Percentiles rank a stretch among this genome's conserved stretches.
Conservation (phyloP, 2,888 invertebrate species). For the Callyntrura sp. region DNA sequence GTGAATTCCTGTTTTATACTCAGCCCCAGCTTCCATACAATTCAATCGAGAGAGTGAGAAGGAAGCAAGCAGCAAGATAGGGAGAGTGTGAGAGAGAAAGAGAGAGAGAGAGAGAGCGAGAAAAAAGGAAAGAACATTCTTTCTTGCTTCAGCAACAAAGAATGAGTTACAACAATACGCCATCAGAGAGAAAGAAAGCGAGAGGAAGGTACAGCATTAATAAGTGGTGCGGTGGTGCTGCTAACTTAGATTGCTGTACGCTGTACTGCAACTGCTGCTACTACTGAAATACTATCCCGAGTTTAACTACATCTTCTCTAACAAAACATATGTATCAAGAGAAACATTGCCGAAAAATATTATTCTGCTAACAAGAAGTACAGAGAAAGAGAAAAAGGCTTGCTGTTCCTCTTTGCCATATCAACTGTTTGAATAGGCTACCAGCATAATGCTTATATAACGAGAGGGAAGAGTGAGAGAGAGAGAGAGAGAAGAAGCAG, state of each 20-base stretch:
- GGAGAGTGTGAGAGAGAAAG: constrained; percentile 6
- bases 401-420: constrained; percentile 52
- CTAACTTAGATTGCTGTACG: not conserved
- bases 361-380: no score
- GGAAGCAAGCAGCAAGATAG: not conserved
- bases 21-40: constrained; percentile 2
- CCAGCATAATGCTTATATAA: constrained; percentile 22
- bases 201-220: constrained; percentile 20
- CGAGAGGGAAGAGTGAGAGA: not conserved
- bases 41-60: not conserved
- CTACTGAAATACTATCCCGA: not conserved
- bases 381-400: constrained; percentile 39
- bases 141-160: not conserved
- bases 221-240: constrained; percentile 1
- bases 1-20: constrained; percentile 20
- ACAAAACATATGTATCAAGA: constrained; percentile 34
- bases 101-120: constrained; percentile 11
- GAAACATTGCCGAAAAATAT: constrained; percentile 17
- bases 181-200: constrained; percentile 6
- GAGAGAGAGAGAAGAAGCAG: not conserved
- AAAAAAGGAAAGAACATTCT: not conserved
- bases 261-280: constrained; percentile 1
- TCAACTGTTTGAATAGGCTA: constrained; percentile 67
- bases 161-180: constrained; percentile 42
- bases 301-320: constrained; percentile 6